Evolutionary conservation across 2,797 vertebrate species (phyloP).

Genomic region (Gambusia yucatana): DNA sequence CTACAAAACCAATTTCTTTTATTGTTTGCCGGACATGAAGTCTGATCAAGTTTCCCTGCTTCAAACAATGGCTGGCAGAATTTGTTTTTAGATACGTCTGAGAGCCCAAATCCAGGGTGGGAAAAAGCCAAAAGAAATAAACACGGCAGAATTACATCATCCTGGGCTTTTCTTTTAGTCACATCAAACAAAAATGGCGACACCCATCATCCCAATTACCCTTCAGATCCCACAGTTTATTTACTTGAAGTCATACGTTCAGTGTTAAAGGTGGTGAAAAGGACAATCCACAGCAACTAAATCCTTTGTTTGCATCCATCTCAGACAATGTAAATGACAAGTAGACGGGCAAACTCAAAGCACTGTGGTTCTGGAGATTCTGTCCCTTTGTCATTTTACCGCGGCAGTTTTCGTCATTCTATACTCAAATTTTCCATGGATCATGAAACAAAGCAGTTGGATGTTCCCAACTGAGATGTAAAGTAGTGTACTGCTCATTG

Average conservation of each 20-base stretch:
- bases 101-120: constrained; percentile 21
- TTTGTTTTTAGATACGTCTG: constrained; percentile 1
- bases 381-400: neutral
- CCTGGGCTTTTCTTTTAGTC: constrained; percentile 22
- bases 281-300: neutral
- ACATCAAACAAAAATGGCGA: constrained; percentile 20
- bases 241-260: constrained; percentile 13
- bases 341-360: neutral
- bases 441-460: neutral
- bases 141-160: constrained; percentile 23
- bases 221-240: constrained; percentile 13
- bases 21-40: constrained; percentile 12
- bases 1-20: neutral
- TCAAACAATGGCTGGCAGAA: constrained; percentile 4
- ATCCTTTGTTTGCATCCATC: neutral
- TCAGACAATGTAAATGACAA: neutral
- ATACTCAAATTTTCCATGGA: neutral
- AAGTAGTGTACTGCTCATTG: neutral
- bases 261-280: constrained; percentile 9
- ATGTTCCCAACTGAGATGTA: neutral
- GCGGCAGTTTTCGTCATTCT: neutral
- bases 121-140: constrained; percentile 28
- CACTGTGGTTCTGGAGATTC: neutral
- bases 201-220: neutral
- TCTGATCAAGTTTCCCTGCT: constrained; percentile 22